phyloP scores from a whole-genome alignment of 2,797 vertebrate species.

The Enteromius unitaeniatus region DNA sequence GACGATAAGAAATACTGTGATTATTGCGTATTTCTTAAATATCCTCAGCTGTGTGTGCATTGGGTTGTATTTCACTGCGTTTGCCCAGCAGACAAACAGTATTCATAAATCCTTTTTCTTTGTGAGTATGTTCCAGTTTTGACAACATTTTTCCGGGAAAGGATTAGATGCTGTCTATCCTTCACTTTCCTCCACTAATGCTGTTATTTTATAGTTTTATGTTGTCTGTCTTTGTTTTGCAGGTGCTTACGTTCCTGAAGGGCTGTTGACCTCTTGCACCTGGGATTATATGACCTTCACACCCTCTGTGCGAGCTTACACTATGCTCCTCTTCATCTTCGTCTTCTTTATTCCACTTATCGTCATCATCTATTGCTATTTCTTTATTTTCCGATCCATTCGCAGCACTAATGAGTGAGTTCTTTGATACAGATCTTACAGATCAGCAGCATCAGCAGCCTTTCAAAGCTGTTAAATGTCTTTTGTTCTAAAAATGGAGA shows the following conservation, averaged over 20 bases:
- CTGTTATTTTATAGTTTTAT: neutral
- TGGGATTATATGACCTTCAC: constrained; percentile 96
- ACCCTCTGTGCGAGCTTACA: constrained; percentile 89
- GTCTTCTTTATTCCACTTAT: constrained; percentile 93
- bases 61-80: constrained; percentile 15
- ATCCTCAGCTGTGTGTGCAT: constrained; percentile 20
- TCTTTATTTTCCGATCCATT: constrained; percentile 92
- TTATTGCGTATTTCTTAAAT: neutral
- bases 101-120: neutral
- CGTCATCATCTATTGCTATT: constrained; percentile 90
- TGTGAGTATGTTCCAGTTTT: neutral
- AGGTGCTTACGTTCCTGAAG: constrained; percentile 94
- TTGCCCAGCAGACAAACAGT: neutral
- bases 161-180: neutral
- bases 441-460: neutral
- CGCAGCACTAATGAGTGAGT: constrained; percentile 86
- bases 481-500: neutral
- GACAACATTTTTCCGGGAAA: neutral
- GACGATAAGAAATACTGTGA: constrained; percentile 2
- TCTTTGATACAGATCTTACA: neutral
- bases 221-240: constrained; percentile 10
- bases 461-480: neutral
- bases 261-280: constrained; percentile 91
- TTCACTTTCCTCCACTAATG: neutral
- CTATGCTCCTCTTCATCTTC: constrained; percentile 92